Base-by-base conservation (phyloP, 2,888 invertebrate genomes). In the Teleogryllus oceanicus region DNA sequence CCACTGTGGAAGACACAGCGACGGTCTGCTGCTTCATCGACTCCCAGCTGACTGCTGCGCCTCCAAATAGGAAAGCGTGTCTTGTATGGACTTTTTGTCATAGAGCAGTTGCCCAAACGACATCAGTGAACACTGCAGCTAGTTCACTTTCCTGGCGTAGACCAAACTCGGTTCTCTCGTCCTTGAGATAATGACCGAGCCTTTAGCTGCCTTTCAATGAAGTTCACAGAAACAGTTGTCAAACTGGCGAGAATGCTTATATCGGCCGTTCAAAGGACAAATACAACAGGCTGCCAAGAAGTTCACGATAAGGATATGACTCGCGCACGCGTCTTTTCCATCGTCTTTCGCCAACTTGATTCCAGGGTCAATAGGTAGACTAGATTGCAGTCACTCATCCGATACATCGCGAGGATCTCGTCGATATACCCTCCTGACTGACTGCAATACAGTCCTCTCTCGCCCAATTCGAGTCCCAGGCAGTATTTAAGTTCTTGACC, bases 171-270 rank as follows among this genome's bases (percentile, higher is more conserved):
- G 49, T 75, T 84, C 78, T 10, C 78, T 78, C 5, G 84, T 85
- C 24, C 82, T 83, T 83, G 18, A 85, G 76, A 78, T 86, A 86
- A 5, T 84, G 81, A 3, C 86, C 79, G 0, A 86, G 83, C 4
- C 84, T 78, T 86, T 85, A 0, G 85, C 85, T 2, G 84, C 84
- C 16, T 79, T 82, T 84, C 86, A 85, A 79, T 84, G 83, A 8
- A 13, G 13, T 50, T 81, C 74, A 13, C 77, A 77, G 80, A 82
- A 82, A 49, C 82, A 80, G 49, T 81, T 81, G 18, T 80, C 78
- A 37, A 37, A 77, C n/a, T 75, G 75, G 2, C 3, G 2, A 8
- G 12, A 20, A 3, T 2, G n/a, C 75, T 24, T n/a, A 75, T 10
- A 20, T 24, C 75, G 20, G 75, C 11, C 12, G n/a, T 11, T 12